Percentiles rank a stretch among this genome's conserved stretches.
These are phyloP conservation scores for Aldabrachelys gigantea DNA, from an alignment of 2,113 vertebrate species.

Conservation along the genomic window DNA sequence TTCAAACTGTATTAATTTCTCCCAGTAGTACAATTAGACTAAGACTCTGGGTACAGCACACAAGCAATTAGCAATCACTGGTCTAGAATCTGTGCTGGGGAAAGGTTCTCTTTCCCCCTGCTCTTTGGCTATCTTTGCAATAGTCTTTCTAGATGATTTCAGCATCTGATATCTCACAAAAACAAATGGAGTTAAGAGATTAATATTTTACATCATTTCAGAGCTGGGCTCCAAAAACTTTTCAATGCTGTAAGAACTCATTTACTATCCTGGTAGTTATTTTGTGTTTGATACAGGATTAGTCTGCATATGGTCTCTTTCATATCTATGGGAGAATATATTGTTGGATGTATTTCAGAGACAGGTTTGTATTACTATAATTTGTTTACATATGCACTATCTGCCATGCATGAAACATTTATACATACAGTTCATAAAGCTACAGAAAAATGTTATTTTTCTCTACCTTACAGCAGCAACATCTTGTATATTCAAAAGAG, in stretches of 20 bases:
- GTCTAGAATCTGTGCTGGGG: slow-evolving; percentile 25
- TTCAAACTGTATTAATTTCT: slow-evolving; percentile 34
- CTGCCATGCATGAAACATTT: not conserved
- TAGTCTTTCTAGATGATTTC: slow-evolving; percentile 26
- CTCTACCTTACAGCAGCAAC: not conserved
- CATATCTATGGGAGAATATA: not conserved
- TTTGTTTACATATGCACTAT: slow-evolving; percentile 33
- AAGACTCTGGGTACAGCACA: not conserved
- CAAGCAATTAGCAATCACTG: not conserved
- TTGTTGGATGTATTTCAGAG: not conserved
- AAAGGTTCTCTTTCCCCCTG: not conserved
- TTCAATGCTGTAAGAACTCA: slow-evolving; percentile 53
- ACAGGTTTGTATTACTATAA: slow-evolving; percentile 11
- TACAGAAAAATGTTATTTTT: slow-evolving; percentile 16
- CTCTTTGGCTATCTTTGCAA: slow-evolving; percentile 49
- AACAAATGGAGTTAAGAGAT: slow-evolving; percentile 46
- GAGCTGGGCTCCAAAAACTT: slow-evolving; percentile 63
- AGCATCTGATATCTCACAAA: slow-evolving; percentile 48
- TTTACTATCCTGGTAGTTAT: slow-evolving; percentile 54
- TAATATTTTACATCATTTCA: slow-evolving; percentile 63
- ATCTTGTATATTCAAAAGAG: not conserved
- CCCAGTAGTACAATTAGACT: slow-evolving; percentile 13
- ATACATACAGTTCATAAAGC: not conserved
- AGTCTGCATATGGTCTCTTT: slow-evolving; percentile 61
- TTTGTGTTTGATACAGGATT: slow-evolving; percentile 49